These are phyloP conservation scores for Cacatua alba DNA, from an alignment of 2,113 vertebrate genomes.

Conservation along the genomic window DNA sequence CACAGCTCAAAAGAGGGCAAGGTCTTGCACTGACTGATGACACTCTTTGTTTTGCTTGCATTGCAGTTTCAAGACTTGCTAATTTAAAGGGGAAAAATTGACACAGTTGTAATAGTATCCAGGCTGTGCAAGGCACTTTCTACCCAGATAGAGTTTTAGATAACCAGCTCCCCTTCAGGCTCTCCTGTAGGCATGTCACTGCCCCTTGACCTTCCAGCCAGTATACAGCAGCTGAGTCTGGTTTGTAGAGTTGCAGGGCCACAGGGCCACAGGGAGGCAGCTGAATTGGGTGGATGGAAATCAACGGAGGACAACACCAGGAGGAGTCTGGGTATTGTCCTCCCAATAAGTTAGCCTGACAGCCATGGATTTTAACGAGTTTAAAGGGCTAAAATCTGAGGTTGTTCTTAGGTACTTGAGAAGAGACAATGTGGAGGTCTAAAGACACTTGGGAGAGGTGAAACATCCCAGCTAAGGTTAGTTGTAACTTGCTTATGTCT, in stretches of 20 bases:
- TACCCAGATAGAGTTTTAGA: not conserved
- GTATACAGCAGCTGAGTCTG: accelerated
- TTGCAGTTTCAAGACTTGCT: not conserved
- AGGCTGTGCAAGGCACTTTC: not conserved
- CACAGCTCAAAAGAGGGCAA: not conserved
- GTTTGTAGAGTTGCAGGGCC: not conserved
- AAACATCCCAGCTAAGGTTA: not conserved
- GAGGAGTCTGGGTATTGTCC: not conserved
- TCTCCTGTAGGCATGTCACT: not conserved
- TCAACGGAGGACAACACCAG: not conserved
- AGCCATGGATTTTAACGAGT: not conserved
- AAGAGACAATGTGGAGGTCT: not conserved
- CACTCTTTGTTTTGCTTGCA: not conserved
- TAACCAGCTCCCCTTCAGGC: not conserved
- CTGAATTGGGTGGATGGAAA: not conserved
- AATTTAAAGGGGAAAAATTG: not conserved
- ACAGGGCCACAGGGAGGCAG: accelerated
- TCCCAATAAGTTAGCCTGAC: not conserved
- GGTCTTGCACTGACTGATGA: not conserved
- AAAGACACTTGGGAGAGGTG: not conserved
- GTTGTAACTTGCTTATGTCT: accelerated
- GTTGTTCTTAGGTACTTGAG: not conserved
- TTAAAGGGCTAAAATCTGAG: not conserved
- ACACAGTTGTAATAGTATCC: not conserved
- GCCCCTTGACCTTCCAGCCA: not conserved